Evolutionary conservation across 2,113 vertebrate genomes (phyloP).

Genomic region (Strix uralensis): DNA sequence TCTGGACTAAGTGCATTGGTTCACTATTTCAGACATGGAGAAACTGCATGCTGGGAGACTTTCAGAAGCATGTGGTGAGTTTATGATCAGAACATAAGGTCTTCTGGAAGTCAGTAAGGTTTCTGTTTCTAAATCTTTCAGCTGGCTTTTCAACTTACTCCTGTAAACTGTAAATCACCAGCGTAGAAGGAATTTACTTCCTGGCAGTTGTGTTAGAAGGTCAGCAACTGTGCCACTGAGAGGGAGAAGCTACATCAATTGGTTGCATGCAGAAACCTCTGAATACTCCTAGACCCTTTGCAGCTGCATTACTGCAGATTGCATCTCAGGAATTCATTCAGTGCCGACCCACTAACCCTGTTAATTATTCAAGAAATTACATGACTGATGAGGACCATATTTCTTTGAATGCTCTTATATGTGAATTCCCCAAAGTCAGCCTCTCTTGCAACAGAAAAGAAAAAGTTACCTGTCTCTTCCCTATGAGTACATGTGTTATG

Average conservation of each 20-base stretch:
- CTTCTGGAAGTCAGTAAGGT: not conserved
- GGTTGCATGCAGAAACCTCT: not conserved
- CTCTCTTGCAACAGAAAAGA: not conserved
- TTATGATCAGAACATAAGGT: not conserved
- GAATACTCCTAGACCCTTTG: not conserved
- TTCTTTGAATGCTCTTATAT: not conserved
- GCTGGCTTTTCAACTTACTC: not conserved
- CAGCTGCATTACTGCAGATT: not conserved
- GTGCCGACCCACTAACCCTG: not conserved
- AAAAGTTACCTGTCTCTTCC: not conserved
- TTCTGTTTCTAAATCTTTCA: not conserved
- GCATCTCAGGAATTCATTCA: not conserved
- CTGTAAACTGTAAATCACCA: not conserved
- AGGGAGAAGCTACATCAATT: not conserved
- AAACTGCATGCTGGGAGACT: not conserved
- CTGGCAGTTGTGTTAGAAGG: not conserved
- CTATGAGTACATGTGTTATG: accelerated
- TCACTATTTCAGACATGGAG: not conserved
- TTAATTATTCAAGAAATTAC: not conserved
- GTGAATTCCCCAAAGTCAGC: not conserved
- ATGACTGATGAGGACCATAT: not conserved
- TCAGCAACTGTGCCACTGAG: not conserved
- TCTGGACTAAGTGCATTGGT: not conserved
- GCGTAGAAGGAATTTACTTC: not conserved
- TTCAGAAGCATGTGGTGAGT: not conserved